phyloP scores from a whole-genome alignment of 2,888 invertebrate species.

The Leptinotarsa rubiginosa region DNA sequence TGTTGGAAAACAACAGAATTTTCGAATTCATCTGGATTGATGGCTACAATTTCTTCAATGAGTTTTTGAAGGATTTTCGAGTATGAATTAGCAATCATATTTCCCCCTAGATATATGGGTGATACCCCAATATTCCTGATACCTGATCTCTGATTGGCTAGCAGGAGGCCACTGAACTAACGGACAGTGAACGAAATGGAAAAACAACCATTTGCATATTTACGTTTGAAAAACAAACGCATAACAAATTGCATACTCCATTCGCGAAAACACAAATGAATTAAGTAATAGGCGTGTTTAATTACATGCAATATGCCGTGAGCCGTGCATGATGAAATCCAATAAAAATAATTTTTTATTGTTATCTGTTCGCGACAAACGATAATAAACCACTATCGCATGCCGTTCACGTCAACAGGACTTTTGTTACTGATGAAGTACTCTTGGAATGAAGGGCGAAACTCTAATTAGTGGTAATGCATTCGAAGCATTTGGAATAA shows the following conservation, averaged over 20 bases:
- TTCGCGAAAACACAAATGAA: conserved; percentile 22
- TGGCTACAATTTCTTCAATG: too few species aligned
- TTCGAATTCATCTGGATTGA: too few species aligned
- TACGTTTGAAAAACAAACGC: not conserved
- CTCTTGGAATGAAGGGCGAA: conserved; percentile 16
- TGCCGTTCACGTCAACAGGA: conserved; percentile 22
- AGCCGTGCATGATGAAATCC: conserved; percentile 31
- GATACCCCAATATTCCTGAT: not conserved
- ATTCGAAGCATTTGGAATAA: conserved; percentile 32
- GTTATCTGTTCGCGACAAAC: conserved; percentile 22
- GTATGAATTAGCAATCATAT: too few species aligned
- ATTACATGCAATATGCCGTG: conserved; percentile 28
- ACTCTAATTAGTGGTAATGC: conserved; percentile 27
- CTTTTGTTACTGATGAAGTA: conserved; percentile 13
- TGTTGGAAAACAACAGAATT: too few species aligned
- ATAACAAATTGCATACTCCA: conserved; percentile 23
- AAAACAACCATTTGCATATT: conserved; percentile 13
- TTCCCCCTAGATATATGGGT: too few species aligned
- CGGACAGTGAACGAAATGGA: not conserved
- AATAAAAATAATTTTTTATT: conserved; percentile 22
- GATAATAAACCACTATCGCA: conserved; percentile 21
- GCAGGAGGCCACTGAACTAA: not conserved
- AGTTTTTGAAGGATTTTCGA: too few species aligned
- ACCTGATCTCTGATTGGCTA: not conserved
- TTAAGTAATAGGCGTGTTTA: conserved; percentile 32